Evolutionary conservation across 2,888 invertebrate genomes (phyloP), one percentile per base, ranked within the genome.

Genomic region (Sphinx pinastri): DNA sequence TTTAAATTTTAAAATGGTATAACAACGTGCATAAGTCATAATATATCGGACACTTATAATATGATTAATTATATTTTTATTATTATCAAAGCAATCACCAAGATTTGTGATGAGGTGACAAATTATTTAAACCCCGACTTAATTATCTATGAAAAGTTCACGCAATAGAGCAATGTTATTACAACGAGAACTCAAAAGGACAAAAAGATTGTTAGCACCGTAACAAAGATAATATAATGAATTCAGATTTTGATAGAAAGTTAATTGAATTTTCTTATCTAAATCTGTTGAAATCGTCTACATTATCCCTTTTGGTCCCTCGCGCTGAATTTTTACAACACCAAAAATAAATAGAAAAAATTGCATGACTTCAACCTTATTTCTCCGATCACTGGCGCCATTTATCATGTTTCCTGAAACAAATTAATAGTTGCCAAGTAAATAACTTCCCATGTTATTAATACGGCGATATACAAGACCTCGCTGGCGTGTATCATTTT

Each of bases 191-290:
- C 16, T 14, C 6, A 54, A 54, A 54, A 2, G 16, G 16, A 54
- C 54, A 54, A 54, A 54, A 54, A 5, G 6, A 16, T 16, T 54
- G 16, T 54, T 52, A 52, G n/a, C n/a, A 14, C 16, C 7, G 54
- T 54, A 16, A 8, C 14, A 10, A 16, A 54, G 16, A 54, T n/a
- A 16, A 16, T 14, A 11, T 47, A 47, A 60, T 47, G 47, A 60
- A 45, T 16, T 60, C 47, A 11, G 60, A 47, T 16, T 60, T 60
- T 8, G 16, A 60, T 47, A 60, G 60, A 16, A 60, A 60, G 59
- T 69, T 68, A 58, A 69, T 51, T 69, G 38, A 54, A 54, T 67
- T 31, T 54, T 38, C 38, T 60, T 60, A 60, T 60, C 57, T 57
- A 57, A 25, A 57, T 57, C 47, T 16, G 47, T 60, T 47, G 16